Evolutionary conservation across 2,888 invertebrate species (phyloP), one percentile per base, ranked within the genome.

Genomic region (Hipparchia semele): DNA sequence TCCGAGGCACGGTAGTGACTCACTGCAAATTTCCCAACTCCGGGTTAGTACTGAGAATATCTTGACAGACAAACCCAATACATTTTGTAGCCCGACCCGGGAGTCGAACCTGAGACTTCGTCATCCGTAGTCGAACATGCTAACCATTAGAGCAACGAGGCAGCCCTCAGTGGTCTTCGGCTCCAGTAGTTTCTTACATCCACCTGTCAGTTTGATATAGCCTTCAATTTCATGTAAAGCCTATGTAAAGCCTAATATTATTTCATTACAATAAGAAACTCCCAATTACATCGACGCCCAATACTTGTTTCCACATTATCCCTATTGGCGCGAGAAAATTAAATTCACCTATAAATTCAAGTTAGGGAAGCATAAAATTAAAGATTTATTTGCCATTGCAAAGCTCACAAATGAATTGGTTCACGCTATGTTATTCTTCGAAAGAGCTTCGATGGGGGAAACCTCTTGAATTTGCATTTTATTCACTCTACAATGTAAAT

Each of bases 271-370:
- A 54, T 69, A 69, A 53, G 61, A 68, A 58, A 69, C 51, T 58
- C 65, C 70, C 49, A 23, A 23, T 23, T 23, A 23, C 23, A 23
- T 23, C 23, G 23, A 23, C 23, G 23, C 23, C 23, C 23, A 62
- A 70, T 13, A 39, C 39, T 2, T 58, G 39, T 68, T 70, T 54
- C 58, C 68, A 45, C 73, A 75, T 74, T 75, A 72, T 77, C 71
- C 72, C 75, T 73, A 69, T 71, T 73, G 69, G 71, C 66, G 64
- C 67, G 66, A 73, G 71, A 75, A 76, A 76, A 76, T 76, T 75
- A 70, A 76, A 76, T 76, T 75, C 71, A 33, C 67, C 70, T 61
- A 70, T 64, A 75, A 23, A 49, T 70, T 71, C 68, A 68, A 73
- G 66, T 68, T 73, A 71, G 68, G 68, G 70, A 70, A 67, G 64